Evolutionary conservation across 2,797 vertebrate genomes (phyloP).

Genomic region (Steatocranus sp.): DNA sequence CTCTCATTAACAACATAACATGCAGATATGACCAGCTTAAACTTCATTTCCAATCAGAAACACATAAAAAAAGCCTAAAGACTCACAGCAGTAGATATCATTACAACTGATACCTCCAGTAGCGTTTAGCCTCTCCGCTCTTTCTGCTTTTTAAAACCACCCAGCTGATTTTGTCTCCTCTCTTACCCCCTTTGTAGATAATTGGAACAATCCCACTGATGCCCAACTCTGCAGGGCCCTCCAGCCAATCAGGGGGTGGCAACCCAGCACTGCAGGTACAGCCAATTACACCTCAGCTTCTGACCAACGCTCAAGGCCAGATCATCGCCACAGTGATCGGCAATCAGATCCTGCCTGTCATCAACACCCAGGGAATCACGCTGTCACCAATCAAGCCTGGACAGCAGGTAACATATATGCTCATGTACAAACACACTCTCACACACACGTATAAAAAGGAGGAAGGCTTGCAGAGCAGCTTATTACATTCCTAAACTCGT

Average conservation of each 20-base stretch:
- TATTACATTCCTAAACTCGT: slow-evolving; percentile 21
- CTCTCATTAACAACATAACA: slow-evolving; percentile 25
- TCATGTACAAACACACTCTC: neutral
- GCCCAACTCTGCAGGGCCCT: slow-evolving; percentile 89
- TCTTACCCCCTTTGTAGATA: slow-evolving; percentile 80
- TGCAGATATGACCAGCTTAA: neutral
- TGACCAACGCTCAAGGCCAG: slow-evolving; percentile 99
- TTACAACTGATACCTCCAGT: slow-evolving; percentile 50
- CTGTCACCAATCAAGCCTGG: slow-evolving; percentile 96
- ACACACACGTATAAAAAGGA: neutral
- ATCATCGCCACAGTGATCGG: slow-evolving; percentile 99
- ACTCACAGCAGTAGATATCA: slow-evolving; percentile 33
- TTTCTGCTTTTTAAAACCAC: slow-evolving; percentile 47
- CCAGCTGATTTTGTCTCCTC: slow-evolving; percentile 60
- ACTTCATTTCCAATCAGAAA: neutral
- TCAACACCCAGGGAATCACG: slow-evolving; percentile 99
- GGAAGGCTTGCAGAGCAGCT: neutral
- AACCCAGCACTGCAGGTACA: slow-evolving; percentile 95
- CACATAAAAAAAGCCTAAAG: neutral
- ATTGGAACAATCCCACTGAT: slow-evolving; percentile 99
- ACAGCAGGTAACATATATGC: slow-evolving; percentile 85
- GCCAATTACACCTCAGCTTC: slow-evolving; percentile 97
- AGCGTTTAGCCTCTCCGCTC: slow-evolving; percentile 50
- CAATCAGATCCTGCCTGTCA: slow-evolving; percentile 98
- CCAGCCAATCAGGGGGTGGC: slow-evolving; percentile 87